A percentile compares a stretch with the other conserved stretches of the same genome.
phyloP scores from a whole-genome alignment of 2,888 invertebrate genomes.

The Andrena marginata region DNA sequence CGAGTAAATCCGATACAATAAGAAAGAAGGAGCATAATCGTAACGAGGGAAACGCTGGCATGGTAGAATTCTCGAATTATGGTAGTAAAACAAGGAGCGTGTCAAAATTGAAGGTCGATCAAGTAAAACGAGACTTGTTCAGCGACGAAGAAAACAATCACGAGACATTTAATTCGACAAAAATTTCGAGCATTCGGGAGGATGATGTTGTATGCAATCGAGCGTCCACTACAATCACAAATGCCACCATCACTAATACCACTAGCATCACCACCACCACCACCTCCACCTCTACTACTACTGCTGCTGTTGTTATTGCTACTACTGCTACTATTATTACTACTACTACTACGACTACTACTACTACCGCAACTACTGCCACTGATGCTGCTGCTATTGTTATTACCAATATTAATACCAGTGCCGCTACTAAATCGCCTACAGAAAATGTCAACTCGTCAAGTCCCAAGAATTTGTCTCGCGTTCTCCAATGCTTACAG shows the following conservation, averaged over 20 bases:
- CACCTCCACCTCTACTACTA: neutral
- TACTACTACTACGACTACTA: neutral
- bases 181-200: neutral
- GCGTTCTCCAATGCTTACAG: slow-evolving; percentile 79
- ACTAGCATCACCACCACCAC: neutral
- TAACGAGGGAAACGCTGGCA: slow-evolving; percentile 23
- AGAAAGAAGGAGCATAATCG: neutral
- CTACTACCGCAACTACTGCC: neutral
- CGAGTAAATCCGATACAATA: neutral
- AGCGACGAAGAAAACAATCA: slow-evolving; percentile 79
- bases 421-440: neutral
- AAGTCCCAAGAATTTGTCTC: slow-evolving; percentile 68
- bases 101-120: slow-evolving; percentile 77
- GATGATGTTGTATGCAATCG: neutral
- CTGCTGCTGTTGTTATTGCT: neutral
- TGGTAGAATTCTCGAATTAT: slow-evolving; percentile 24
- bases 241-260: neutral
- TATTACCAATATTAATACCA: neutral
- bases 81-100: slow-evolving; percentile 42
- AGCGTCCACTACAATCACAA: neutral
- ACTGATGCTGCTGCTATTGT: neutral
- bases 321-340: neutral
- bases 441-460: slow-evolving; percentile 24
- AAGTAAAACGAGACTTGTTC: slow-evolving; percentile 81
- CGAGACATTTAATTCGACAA: slow-evolving; percentile 40